phyloP scores from a whole-genome alignment of 2,113 vertebrate species.

The Macaca mulatta region DNA sequence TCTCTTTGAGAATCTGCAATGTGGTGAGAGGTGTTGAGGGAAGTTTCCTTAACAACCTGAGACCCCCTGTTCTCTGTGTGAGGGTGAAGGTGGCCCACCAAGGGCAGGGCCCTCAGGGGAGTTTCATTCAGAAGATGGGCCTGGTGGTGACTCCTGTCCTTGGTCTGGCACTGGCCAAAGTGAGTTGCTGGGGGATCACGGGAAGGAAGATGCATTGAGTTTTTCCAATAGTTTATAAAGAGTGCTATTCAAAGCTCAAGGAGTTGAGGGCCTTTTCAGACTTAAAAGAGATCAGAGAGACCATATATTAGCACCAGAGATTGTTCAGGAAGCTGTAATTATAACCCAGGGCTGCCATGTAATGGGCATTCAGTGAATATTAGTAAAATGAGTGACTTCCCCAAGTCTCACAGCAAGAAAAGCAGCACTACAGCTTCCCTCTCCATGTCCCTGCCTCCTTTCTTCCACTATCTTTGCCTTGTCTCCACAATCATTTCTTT shows the following conservation, averaged over 20 bases:
- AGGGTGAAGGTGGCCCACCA: background rate
- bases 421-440: background rate
- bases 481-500: background rate
- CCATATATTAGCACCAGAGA: background rate
- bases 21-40: background rate
- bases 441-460: background rate
- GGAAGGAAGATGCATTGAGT: background rate
- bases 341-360: background rate
- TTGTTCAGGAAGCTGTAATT: background rate
- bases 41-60: background rate
- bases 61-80: background rate
- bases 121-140: background rate
- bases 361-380: background rate
- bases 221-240: background rate
- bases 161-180: background rate
- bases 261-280: background rate
- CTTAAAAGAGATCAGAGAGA: background rate
- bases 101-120: background rate
- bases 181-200: background rate
- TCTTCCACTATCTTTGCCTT: background rate
- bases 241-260: background rate
- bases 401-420: background rate
- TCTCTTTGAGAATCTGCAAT: background rate
- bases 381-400: background rate
- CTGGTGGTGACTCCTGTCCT: background rate